These are phyloP conservation scores for Sylvicola cinctus DNA, from an alignment of 2,888 invertebrate species.

Conservation along the genomic window DNA sequence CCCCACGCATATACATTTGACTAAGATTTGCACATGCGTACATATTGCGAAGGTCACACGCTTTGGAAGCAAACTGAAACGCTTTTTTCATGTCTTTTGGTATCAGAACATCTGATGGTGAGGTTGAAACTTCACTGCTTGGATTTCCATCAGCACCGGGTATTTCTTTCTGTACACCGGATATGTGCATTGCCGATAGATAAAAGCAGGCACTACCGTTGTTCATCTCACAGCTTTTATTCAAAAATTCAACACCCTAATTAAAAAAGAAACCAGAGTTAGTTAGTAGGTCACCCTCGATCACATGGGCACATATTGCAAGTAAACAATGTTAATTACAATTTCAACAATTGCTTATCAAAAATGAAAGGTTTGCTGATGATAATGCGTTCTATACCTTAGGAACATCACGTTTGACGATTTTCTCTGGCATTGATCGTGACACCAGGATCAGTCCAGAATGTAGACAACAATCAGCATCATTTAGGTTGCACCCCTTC, in stretches of 20 bases:
- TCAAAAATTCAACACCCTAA: constrained; percentile 35
- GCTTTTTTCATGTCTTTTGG: constrained; percentile 55
- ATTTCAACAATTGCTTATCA: neutral
- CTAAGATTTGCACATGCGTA: constrained; percentile 81
- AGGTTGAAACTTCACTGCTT: constrained; percentile 15
- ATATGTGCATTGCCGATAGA: constrained; percentile 57
- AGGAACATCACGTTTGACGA: constrained; percentile 33
- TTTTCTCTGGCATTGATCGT: constrained; percentile 29
- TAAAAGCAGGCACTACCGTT: constrained; percentile 59
- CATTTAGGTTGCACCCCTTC: constrained; percentile 54
- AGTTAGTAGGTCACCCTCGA: constrained; percentile 3
- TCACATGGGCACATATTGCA: constrained; percentile 2
- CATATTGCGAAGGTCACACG: constrained; percentile 68
- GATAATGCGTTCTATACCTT: constrained; percentile 25
- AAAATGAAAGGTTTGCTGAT: too few relatives aligned
- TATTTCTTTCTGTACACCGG: constrained; percentile 41
- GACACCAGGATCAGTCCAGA: constrained; percentile 49
- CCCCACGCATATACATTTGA: constrained; percentile 67
- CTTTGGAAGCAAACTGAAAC: constrained; percentile 51
- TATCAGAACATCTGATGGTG: constrained; percentile 28
- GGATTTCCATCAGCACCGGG: constrained; percentile 24
- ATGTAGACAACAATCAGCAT: constrained; percentile 51
- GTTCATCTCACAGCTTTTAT: constrained; percentile 35
- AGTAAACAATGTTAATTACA: too few relatives aligned
- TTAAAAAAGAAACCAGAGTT: constrained; percentile 6